phyloP scores from a whole-genome alignment of 1,140 invertebrate species.

The Bombus fervidus region DNA sequence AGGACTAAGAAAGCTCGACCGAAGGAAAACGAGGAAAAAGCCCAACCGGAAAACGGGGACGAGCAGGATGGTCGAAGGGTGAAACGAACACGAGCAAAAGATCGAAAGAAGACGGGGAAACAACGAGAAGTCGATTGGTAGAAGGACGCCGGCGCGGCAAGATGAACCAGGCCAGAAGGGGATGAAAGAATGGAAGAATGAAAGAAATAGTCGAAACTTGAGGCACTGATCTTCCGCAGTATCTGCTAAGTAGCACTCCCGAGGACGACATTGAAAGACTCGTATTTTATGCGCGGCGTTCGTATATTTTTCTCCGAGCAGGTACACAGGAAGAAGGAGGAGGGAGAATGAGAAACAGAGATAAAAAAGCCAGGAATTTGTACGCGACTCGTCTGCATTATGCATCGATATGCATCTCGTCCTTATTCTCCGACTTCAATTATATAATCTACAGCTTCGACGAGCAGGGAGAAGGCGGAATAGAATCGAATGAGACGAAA shows the following conservation, averaged over 20 bases:
- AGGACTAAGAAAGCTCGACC: slow-evolving; percentile 61
- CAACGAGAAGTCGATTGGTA: background rate
- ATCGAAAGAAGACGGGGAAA: slow-evolving; percentile 2
- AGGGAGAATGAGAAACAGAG: too few species aligned
- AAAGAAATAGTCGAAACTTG: slow-evolving; percentile 62
- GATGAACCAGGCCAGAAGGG: background rate
- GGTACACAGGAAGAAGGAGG: too few species aligned
- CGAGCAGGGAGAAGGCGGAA: background rate
- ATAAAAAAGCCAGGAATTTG: slow-evolving; percentile 4
- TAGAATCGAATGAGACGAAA: background rate
- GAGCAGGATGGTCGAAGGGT: background rate
- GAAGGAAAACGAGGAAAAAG: slow-evolving; percentile 25
- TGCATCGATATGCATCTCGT: slow-evolving; percentile 39
- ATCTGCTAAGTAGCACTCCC: slow-evolving; percentile 64
- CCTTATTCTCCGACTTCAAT: slow-evolving; percentile 18
- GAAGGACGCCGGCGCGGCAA: background rate
- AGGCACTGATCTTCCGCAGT: slow-evolving; percentile 58
- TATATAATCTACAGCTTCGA: slow-evolving; percentile 24
- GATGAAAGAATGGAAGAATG: slow-evolving; percentile 38
- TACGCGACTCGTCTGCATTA: slow-evolving; percentile 40
- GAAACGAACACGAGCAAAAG: background rate
- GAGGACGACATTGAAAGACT: slow-evolving; percentile 38
- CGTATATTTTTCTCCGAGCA: slow-evolving; percentile 35
- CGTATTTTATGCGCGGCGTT: slow-evolving; percentile 45
- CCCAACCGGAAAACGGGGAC: background rate